Base-by-base conservation (phyloP, 1,140 invertebrate genomes). In the Penaeus vannamei region DNA sequence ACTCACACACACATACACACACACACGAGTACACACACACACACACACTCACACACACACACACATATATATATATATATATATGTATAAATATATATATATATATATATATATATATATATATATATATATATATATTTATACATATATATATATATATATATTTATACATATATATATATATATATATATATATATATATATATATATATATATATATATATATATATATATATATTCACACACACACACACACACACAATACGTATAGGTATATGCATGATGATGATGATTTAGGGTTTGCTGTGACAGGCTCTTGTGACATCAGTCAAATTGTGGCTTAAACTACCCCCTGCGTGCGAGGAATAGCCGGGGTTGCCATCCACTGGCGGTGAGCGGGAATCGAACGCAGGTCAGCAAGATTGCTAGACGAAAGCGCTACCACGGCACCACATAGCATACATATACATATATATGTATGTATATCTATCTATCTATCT, bases 151-250 rank as follows among this genome's bases (percentile, higher is more conserved):
- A 69, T 29, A 69, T 14, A 69, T 69, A 69, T 69, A 69, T 69
- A 69, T 69, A 69, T 5, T 5, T 69, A 69, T 69, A 69, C 14
- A 29, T 69, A 69, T 69, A 69, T 69, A 69, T 69, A 69, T n/a
- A 69, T 69, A 69, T 69, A 69, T 69, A 69, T 69, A 69, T 69
- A 29, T 69, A 69, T 29, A 69, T 69, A 69, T 29, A 69, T 69
- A 69, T 69, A 69, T 69, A 69, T 69, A 69, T 69, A 69, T 69
- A 69, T 69, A 69, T 69, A 69, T 69, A 69, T 69, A 69, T 69
- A 29, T 69, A 69, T 69, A 69, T 69, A 69, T 69, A 69, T 69
- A 69, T 69, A 69, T 69, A 69, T 69, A 69, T 69, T 2, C 14
- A 69, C 29, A 69, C 14, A 69, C 14, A 69, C 14, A 69, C 14